phyloP scores from a whole-genome alignment of 2,113 vertebrate genomes.

The Limanda limanda region DNA sequence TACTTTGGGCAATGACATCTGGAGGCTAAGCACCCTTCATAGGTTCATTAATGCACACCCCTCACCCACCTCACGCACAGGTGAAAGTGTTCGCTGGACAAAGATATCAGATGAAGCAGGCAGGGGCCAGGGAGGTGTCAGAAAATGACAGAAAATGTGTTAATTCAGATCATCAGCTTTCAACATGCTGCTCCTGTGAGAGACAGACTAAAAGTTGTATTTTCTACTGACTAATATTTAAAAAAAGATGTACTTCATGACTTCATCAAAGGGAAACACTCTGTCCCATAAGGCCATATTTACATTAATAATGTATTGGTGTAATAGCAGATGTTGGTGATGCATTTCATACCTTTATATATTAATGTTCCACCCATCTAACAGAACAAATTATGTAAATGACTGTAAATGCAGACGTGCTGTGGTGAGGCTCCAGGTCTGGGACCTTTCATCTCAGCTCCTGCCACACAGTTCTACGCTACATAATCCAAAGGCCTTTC shows the following conservation, averaged over 20 bases:
- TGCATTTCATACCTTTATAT: not conserved
- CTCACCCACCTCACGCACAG: slow-evolving; percentile 11
- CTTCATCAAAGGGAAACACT: slow-evolving; percentile 3
- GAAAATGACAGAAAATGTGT: not conserved
- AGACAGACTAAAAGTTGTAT: not conserved
- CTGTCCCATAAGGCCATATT: not conserved
- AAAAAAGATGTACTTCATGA: not conserved
- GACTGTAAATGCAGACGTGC: slow-evolving; percentile 3
- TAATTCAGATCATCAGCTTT: slow-evolving; percentile 1
- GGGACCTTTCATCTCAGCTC: slow-evolving; percentile 30
- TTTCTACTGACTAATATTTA: not conserved
- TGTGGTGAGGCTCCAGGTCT: slow-evolving; percentile 20
- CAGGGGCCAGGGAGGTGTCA: not conserved
- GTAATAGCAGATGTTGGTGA: slow-evolving; percentile 6
- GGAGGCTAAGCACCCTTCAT: slow-evolving; percentile 26
- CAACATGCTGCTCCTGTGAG: not conserved
- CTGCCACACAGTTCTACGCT: slow-evolving; percentile 39
- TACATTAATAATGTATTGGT: slow-evolving; percentile 8
- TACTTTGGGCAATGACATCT: slow-evolving; percentile 50
- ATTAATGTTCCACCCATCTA: slow-evolving; percentile 5
- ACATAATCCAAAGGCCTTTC: slow-evolving; percentile 53
- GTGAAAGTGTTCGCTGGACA: slow-evolving; percentile 17
- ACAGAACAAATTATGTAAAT: not conserved
- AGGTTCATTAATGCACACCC: slow-evolving; percentile 24
- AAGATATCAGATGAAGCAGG: not conserved